Evolutionary conservation across 2,888 invertebrate genomes (phyloP), one percentile per base, ranked within the genome.

Genomic region (Drosophila bunnanda): DNA sequence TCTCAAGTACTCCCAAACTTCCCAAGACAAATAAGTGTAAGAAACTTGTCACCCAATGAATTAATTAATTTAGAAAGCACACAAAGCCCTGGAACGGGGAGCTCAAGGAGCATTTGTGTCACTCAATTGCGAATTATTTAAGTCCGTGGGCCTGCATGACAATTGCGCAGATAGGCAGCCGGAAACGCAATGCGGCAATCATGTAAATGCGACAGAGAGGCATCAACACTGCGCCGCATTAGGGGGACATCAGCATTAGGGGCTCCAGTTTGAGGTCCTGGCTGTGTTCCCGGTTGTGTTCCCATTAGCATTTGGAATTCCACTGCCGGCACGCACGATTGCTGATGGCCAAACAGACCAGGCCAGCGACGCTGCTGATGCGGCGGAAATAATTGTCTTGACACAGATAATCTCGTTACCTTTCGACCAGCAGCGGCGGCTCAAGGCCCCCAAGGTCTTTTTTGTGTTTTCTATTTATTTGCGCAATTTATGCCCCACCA

Each of bases 401-500:
- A 85, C 89, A 88, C 79, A 88, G 86, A 85, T 90, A 88, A 90
- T 90, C 90, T 89, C 65, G 89, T 89, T 90, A 89, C 83, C 90
- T 83, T 81, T 78, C 75, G 78, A 68, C 73, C 79, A 68, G 56
- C 52, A 52, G 53, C 44, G 12, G 46, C n/a, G 13, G 10, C 30
- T 34, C 39, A 43, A 39, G 30, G 60, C 58, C 39, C 80, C 77
- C 68, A 66, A 74, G 36, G 54, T 34, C 70, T 54, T 66, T 64
- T 74, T 69, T 72, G 78, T 88, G 76, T 83, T 87, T 77, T 82
- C 85, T 84, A 89, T 90, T 88, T 88, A 88, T 89, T 84, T 88
- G 80, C 83, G 81, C 89, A 90, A 90, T 90, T 90, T 90, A 90
- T 89, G 88, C 84, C 69, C 53, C 53, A 59, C 66, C 75, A 79